Conservation (phyloP, 2,888 invertebrate species). For the Pseudoips prasinana region DNA sequence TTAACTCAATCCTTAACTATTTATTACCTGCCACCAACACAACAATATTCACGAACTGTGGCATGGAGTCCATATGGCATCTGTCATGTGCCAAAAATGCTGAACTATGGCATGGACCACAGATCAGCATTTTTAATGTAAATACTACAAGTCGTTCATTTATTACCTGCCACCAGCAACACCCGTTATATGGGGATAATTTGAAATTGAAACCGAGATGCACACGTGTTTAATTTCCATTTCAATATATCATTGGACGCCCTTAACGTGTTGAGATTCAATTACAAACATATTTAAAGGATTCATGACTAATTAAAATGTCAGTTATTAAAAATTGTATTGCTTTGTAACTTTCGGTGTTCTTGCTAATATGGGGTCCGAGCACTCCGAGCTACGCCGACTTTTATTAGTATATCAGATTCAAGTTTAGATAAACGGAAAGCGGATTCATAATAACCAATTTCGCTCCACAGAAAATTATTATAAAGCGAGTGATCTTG, state of each 20-base stretch:
- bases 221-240: slow-evolving; percentile 32
- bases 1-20: too few relatives aligned
- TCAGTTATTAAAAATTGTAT: slow-evolving; percentile 31
- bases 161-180: slow-evolving; percentile 21
- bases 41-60: too few relatives aligned
- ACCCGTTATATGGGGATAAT: slow-evolving; percentile 26
- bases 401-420: slow-evolving; percentile 10
- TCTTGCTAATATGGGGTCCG: slow-evolving; percentile 6
- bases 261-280: slow-evolving; percentile 41
- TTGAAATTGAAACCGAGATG: slow-evolving; percentile 33
- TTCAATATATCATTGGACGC: slow-evolving; percentile 30
- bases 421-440: slow-evolving; percentile 3
- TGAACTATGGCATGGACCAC: too few relatives aligned
- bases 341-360: slow-evolving; percentile 6
- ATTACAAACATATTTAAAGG: slow-evolving; percentile 37
- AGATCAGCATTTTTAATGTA: slow-evolving; percentile 26
- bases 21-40: too few relatives aligned
- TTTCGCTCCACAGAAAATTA: slow-evolving; percentile 6
- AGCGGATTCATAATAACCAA: slow-evolving; percentile 4
- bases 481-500: background rate
- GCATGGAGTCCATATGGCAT: too few relatives aligned
- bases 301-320: slow-evolving; percentile 37
- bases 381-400: slow-evolving; percentile 2
- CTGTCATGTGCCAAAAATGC: too few relatives aligned
- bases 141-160: slow-evolving; percentile 18